A percentile compares a stretch with the other conserved stretches of the same genome.
Evolutionary conservation across 2,797 vertebrate genomes (phyloP).

Genomic region (Serranus cabrilla): DNA sequence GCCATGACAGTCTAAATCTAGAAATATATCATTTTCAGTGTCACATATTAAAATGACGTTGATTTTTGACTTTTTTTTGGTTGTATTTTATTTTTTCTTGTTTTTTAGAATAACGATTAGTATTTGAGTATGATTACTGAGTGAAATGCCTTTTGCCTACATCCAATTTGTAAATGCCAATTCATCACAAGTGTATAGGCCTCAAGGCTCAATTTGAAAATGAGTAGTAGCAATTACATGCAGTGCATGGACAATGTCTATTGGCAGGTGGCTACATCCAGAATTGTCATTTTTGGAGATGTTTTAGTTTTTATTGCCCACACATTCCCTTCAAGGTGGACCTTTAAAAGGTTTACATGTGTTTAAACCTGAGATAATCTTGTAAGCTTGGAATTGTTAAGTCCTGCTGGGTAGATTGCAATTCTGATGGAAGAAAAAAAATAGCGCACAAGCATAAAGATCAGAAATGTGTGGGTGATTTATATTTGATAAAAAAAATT

Average conservation of each 20-base stretch:
- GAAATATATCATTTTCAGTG: conserved; percentile 68
- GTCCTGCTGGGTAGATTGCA: not conserved
- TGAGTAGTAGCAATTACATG: conserved; percentile 59
- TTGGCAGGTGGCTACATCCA: conserved; percentile 45
- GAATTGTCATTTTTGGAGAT: conserved; percentile 28
- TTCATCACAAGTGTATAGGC: conserved; percentile 59
- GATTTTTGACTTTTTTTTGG: conserved; percentile 57
- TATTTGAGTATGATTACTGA: conserved; percentile 56
- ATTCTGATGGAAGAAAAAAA: not conserved
- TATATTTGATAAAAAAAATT: conserved; percentile 35
- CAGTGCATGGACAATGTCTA: conserved; percentile 50
- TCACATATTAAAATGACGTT: conserved; percentile 67
- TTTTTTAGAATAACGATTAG: conserved; percentile 48
- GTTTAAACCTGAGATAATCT: conserved; percentile 40
- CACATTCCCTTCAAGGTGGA: conserved; percentile 48
- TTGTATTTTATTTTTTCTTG: conserved; percentile 50
- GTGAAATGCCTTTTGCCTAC: conserved; percentile 72
- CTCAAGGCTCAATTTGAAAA: conserved; percentile 49
- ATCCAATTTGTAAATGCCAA: conserved; percentile 71
- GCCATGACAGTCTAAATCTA: conserved; percentile 71
- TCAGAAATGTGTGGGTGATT: conserved; percentile 26
- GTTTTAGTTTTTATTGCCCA: conserved; percentile 39
- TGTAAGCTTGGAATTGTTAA: conserved; percentile 28
- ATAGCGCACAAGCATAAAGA: not conserved
- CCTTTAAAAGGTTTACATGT: conserved; percentile 36